Evolutionary conservation across 2,888 invertebrate species (phyloP).

Genomic region (Drosophila recens): DNA sequence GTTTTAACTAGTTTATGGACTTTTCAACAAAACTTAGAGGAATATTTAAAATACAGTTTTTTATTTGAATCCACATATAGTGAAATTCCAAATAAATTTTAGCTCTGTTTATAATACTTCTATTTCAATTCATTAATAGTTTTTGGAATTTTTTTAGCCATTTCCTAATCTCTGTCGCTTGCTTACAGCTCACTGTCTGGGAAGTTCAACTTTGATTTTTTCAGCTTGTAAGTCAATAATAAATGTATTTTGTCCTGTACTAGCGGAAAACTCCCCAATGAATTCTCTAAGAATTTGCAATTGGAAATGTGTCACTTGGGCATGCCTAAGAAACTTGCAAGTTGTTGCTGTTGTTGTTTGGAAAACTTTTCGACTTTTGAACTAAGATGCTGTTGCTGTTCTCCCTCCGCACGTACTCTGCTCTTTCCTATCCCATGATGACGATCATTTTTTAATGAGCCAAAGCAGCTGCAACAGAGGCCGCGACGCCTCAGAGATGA

Average conservation of each 20-base stretch:
- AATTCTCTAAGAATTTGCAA: conserved; percentile 45
- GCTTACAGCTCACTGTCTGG: not conserved
- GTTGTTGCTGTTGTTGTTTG: conserved; percentile 43
- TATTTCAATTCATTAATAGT: not conserved
- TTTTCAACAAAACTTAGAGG: too few species aligned
- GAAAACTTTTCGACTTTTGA: conserved; percentile 37
- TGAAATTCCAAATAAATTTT: not conserved
- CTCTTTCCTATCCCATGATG: conserved; percentile 31
- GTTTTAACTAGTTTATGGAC: too few species aligned
- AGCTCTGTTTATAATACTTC: not conserved
- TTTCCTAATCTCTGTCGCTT: not conserved
- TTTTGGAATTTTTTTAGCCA: not conserved
- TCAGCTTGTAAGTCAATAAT: conserved; percentile 35
- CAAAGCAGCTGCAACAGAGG: conserved; percentile 29
- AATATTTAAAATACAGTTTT: too few species aligned
- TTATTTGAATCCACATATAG: too few species aligned
- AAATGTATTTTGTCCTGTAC: conserved; percentile 3
- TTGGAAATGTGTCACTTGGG: conserved; percentile 75
- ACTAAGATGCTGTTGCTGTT: conserved; percentile 19
- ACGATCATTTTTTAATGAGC: conserved; percentile 69
- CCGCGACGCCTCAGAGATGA: conserved; percentile 54
- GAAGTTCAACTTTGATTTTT: conserved; percentile 24
- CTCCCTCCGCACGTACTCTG: not conserved
- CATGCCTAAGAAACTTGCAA: conserved; percentile 45
- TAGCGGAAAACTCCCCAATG: conserved; percentile 12